phyloP scores from a whole-genome alignment of 2,113 vertebrate genomes.

The Turnix velox region DNA sequence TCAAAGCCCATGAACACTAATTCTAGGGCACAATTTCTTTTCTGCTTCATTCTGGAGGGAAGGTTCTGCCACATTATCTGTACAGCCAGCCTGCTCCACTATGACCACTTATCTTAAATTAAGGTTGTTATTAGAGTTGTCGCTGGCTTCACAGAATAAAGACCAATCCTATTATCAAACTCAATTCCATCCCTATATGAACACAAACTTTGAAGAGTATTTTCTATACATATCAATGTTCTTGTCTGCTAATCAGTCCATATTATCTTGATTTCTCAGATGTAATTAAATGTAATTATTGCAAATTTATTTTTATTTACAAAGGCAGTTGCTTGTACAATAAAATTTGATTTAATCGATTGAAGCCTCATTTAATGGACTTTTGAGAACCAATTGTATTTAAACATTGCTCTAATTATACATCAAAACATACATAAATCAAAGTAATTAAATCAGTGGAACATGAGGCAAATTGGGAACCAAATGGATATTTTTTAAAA shows the following conservation, averaged over 20 bases:
- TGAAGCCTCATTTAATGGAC: conserved; percentile 45
- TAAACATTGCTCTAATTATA: conserved; percentile 40
- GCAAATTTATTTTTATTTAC: conserved; percentile 54
- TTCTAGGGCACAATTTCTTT: neutral
- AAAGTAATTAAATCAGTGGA: conserved; percentile 39
- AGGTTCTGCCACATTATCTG: neutral
- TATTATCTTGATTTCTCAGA: conserved; percentile 37
- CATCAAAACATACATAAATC: conserved; percentile 52
- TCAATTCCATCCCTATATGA: neutral
- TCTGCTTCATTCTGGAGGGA: neutral
- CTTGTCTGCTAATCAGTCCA: conserved; percentile 14
- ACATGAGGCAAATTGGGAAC: neutral
- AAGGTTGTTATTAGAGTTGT: neutral
- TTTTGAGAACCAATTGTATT: conserved; percentile 23
- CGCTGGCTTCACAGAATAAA: neutral
- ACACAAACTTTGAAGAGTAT: neutral
- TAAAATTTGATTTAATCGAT: conserved; percentile 56
- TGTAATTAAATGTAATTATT: conserved; percentile 53
- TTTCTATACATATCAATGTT: conserved; percentile 14
- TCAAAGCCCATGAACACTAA: neutral
- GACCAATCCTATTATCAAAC: neutral
- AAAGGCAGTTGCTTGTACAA: conserved; percentile 31
- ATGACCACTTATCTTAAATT: neutral
- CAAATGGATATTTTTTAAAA: neutral
- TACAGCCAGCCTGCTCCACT: neutral